These are phyloP conservation scores for Ischnura elegans DNA, from an alignment of 2,888 invertebrate species.

Conservation along the genomic window DNA sequence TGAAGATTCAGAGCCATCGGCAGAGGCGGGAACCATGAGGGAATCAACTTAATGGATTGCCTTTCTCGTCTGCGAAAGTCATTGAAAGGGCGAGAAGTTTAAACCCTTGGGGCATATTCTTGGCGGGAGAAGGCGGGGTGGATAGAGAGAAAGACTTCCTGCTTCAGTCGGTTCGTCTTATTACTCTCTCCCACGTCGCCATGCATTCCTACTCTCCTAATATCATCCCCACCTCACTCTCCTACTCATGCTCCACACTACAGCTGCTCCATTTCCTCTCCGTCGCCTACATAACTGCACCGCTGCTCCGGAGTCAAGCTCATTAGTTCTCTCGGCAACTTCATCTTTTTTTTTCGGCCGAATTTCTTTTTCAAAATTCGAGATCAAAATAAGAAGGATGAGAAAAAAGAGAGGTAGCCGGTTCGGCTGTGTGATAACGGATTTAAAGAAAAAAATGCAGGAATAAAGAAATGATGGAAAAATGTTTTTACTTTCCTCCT, in stretches of 20 bases:
- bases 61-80: constrained; percentile 58
- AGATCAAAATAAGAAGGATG: background rate
- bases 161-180: background rate
- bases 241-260: background rate
- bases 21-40: constrained; percentile 11
- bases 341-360: background rate
- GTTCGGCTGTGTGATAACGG: background rate
- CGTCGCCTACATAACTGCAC: background rate
- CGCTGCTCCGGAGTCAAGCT: background rate
- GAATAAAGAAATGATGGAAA: background rate
- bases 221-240: too few species aligned
- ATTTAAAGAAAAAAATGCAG: background rate
- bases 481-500: background rate
- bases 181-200: background rate
- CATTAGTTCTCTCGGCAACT: background rate
- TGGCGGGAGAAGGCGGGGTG: background rate
- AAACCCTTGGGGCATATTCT: constrained; percentile 39
- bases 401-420: background rate
- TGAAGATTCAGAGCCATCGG: background rate
- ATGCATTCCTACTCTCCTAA: background rate
- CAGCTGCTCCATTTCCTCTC: constrained; percentile 1
- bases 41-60: constrained; percentile 65
- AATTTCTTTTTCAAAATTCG: background rate
- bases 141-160: background rate
- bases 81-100: constrained; percentile 50